Evolutionary conservation across 2,113 vertebrate genomes (phyloP).

Genomic region (Mesocricetus auratus): DNA sequence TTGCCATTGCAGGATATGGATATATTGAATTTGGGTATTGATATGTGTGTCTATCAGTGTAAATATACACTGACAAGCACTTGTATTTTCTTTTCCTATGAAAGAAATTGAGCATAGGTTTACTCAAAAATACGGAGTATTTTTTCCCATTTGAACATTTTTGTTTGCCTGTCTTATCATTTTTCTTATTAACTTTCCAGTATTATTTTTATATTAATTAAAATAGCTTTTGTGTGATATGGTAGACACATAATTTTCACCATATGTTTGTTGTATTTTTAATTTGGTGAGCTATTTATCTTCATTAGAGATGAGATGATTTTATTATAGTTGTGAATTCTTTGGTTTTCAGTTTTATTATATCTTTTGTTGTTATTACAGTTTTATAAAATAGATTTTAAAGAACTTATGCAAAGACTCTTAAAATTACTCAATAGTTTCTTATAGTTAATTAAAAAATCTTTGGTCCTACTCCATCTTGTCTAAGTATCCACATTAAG

Average conservation of each 20-base stretch:
- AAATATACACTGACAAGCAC: not conserved
- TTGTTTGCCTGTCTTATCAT: not conserved
- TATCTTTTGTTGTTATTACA: not conserved
- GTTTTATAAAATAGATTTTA: not conserved
- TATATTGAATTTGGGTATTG: not conserved
- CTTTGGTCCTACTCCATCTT: not conserved
- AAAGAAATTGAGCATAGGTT: not conserved
- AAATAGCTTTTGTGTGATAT: not conserved
- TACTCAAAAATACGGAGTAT: not conserved
- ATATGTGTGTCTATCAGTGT: not conserved
- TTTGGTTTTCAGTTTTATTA: constrained; percentile 5
- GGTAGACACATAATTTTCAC: not conserved
- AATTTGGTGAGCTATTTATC: not conserved
- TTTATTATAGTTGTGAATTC: not conserved
- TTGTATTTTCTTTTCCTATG: not conserved
- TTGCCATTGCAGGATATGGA: not conserved
- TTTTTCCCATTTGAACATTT: not conserved
- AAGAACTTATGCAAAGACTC: not conserved
- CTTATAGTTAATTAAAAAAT: not conserved
- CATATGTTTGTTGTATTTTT: not conserved
- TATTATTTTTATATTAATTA: not conserved
- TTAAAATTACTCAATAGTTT: not conserved
- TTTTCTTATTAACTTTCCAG: not conserved
- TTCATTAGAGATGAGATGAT: not conserved
- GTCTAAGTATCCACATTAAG: not conserved